Conservation (phyloP, 1,140 invertebrate genomes). For the Choristoneura fumiferana region DNA sequence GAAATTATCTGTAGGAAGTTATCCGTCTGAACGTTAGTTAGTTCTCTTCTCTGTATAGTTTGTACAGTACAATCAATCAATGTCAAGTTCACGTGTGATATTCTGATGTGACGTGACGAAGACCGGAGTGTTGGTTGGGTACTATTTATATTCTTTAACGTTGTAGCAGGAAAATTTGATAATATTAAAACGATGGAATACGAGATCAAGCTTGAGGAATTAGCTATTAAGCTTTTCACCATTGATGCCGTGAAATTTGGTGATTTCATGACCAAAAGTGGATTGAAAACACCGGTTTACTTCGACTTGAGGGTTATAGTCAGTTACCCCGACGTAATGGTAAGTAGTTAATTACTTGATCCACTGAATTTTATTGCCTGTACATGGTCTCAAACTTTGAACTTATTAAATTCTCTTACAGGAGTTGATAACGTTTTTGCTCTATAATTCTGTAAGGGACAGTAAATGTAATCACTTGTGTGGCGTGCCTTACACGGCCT, state of each 20-base stretch:
- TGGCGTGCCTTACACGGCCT: slow-evolving; percentile 97
- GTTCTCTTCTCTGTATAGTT: too few relatives aligned
- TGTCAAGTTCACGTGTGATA: slow-evolving; percentile 13
- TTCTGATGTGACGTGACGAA: too few relatives aligned
- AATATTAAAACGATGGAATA: slow-evolving; percentile 33
- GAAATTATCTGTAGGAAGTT: too few relatives aligned
- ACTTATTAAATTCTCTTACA: slow-evolving; percentile 38
- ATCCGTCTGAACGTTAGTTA: too few relatives aligned
- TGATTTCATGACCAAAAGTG: slow-evolving; percentile 94
- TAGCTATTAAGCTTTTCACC: slow-evolving; percentile 61
- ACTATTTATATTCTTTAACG: too few relatives aligned
- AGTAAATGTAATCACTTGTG: slow-evolving; percentile 86
- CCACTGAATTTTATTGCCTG: slow-evolving; percentile 17
- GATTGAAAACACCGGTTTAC: slow-evolving; percentile 95
- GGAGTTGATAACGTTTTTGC: slow-evolving; percentile 80
- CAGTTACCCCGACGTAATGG: slow-evolving; percentile 93
- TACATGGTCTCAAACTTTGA: neutral
- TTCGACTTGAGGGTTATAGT: slow-evolving; percentile 96
- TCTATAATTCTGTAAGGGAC: slow-evolving; percentile 80
- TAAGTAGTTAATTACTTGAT: slow-evolving; percentile 72
- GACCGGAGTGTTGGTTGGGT: too few relatives aligned
- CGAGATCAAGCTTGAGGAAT: slow-evolving; percentile 52
- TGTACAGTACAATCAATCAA: too few relatives aligned
- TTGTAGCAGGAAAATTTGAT: too few relatives aligned
- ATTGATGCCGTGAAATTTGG: slow-evolving; percentile 95